Conservation (phyloP, 2,888 invertebrate species). For the Drosophila robusta region DNA sequence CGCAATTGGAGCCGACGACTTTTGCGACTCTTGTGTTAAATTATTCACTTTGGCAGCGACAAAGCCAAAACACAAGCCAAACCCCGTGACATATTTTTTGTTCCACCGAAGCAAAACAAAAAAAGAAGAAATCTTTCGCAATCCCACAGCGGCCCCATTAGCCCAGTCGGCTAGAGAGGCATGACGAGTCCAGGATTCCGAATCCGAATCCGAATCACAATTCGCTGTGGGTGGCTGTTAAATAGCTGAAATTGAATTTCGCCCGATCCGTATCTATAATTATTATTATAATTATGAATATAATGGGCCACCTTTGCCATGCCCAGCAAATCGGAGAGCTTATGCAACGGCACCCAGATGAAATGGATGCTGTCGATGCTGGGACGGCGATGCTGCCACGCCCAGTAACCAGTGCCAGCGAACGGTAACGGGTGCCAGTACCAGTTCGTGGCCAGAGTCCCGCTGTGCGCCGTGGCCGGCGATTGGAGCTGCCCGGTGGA, state of each 20-base stretch:
- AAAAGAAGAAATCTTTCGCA: conserved; percentile 17
- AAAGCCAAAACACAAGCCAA: conserved; percentile 22
- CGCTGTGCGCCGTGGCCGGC: conserved; percentile 16
- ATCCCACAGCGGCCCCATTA: conserved; percentile 14
- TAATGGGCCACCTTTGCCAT: conserved; percentile 1
- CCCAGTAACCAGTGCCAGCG: conserved; percentile 25
- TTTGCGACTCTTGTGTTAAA: conserved; percentile 52
- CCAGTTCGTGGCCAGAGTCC: conserved; percentile 27
- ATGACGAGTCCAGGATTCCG: conserved; percentile 12
- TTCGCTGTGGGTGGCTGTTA: conserved; percentile 14
- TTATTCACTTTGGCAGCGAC: conserved; percentile 53
- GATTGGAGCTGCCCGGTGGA: conserved; percentile 24
- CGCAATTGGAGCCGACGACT: conserved; percentile 62
- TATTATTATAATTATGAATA: conserved; percentile 20
- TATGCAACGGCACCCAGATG: conserved; percentile 15
- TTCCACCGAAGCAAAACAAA: not conserved
- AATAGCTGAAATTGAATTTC: conserved; percentile 30
- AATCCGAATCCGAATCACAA: not conserved
- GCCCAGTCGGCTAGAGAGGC: conserved; percentile 1
- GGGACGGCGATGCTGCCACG: conserved; percentile 28
- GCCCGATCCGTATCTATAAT: conserved; percentile 28
- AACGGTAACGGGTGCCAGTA: not conserved
- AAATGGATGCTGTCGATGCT: conserved; percentile 18
- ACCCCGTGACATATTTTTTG: conserved; percentile 52
- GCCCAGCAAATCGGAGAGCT: conserved; percentile 8